phyloP scores from a whole-genome alignment of 2,797 vertebrate genomes.

The Champsocephalus gunnari region DNA sequence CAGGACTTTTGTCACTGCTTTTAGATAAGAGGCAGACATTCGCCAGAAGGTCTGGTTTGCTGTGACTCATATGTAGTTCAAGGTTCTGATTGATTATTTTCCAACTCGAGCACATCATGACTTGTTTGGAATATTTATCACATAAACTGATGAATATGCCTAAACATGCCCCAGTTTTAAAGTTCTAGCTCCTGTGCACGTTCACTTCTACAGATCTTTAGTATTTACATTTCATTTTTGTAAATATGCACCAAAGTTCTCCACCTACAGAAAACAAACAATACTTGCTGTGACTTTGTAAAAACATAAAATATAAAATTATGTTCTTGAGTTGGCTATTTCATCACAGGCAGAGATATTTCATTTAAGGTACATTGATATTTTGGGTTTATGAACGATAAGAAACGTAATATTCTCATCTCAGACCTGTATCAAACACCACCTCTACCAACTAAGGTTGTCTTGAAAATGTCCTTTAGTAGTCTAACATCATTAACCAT shows the following conservation, averaged over 20 bases:
- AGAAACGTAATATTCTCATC: slow-evolving; percentile 3
- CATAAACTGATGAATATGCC: not conserved
- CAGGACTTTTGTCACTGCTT: not conserved
- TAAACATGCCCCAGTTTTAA: not conserved
- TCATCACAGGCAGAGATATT: not conserved
- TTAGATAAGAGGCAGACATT: slow-evolving; percentile 1
- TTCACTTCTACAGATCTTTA: not conserved
- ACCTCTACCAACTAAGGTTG: slow-evolving; percentile 4
- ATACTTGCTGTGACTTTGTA: not conserved
- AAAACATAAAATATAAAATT: not conserved
- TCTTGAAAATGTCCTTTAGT: slow-evolving; percentile 25
- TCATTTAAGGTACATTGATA: not conserved
- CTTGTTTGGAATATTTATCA: not conserved
- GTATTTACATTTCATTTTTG: not conserved
- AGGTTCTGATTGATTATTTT: not conserved
- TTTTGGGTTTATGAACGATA: not conserved
- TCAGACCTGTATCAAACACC: slow-evolving; percentile 20
- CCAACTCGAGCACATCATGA: not conserved
- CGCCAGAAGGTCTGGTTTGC: not conserved
- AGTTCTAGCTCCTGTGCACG: not conserved
- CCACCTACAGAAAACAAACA: not conserved
- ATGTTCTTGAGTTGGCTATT: not conserved
- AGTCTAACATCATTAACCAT: slow-evolving; percentile 12
- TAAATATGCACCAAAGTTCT: not conserved
- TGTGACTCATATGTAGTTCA: not conserved